phyloP scores from a whole-genome alignment of 2,113 vertebrate species.

The Rhizomys pruinosus region DNA sequence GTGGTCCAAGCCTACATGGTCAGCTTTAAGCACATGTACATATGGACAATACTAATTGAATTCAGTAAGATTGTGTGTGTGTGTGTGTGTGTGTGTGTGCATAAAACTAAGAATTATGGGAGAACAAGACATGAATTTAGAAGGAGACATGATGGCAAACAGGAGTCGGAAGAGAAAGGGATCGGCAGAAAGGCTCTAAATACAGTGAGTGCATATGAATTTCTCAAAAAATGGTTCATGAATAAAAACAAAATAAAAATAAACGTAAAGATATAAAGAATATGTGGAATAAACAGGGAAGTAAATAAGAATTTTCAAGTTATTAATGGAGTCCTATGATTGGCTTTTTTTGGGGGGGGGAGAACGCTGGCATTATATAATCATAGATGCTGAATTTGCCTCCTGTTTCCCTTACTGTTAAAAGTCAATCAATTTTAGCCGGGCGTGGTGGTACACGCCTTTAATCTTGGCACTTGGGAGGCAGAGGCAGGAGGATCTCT shows the following conservation, averaged over 20 bases:
- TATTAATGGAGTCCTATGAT: background rate
- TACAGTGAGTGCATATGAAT: background rate
- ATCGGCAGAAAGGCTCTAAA: background rate
- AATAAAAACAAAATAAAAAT: background rate
- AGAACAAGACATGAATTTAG: background rate
- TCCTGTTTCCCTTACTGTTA: background rate
- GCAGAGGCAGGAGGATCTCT: no score
- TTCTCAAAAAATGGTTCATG: background rate
- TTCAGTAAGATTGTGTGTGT: background rate
- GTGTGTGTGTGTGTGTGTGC: background rate
- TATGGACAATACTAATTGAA: background rate
- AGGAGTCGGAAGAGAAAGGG: background rate
- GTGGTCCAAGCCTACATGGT: background rate
- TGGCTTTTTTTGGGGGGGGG: conserved; percentile 9
- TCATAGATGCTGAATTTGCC: background rate
- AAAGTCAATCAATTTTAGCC: no score
- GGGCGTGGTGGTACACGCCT: no score
- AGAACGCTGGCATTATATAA: conserved; percentile 6
- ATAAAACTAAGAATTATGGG: background rate
- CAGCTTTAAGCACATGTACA: background rate
- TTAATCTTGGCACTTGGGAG: no score
- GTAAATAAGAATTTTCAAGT: background rate
- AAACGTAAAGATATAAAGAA: no score
- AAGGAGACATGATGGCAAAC: no score
- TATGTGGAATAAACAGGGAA: background rate